Conservation (phyloP, 2,888 invertebrate genomes). For the Caenorhabditis doughertyi region DNA sequence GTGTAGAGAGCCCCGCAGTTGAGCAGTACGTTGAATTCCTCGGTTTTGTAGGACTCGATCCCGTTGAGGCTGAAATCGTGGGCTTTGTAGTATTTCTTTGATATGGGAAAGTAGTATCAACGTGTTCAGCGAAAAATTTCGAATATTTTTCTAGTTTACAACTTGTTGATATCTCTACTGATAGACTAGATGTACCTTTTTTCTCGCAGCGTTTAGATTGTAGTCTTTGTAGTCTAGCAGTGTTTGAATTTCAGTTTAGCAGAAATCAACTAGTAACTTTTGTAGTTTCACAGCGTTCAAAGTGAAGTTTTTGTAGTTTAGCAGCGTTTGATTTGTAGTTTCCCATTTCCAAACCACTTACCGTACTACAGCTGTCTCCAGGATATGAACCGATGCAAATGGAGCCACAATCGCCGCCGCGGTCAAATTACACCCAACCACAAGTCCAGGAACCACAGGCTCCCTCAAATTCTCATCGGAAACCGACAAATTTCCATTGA, state of each 20-base stretch:
- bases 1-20: slow-evolving; percentile 69
- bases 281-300: too few relatives aligned
- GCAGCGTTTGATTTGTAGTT: not conserved
- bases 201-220: too few relatives aligned
- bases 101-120: too few relatives aligned
- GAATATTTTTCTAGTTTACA: too few relatives aligned
- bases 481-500: slow-evolving; percentile 68
- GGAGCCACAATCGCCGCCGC: slow-evolving; percentile 71
- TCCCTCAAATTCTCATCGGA: slow-evolving; percentile 38
- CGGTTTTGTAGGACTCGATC: slow-evolving; percentile 55
- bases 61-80: slow-evolving; percentile 50
- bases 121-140: too few relatives aligned
- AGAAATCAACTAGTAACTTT: too few relatives aligned
- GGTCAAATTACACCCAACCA: slow-evolving; percentile 64
- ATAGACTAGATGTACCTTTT: too few relatives aligned
- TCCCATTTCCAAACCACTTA: not conserved
- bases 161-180: too few relatives aligned
- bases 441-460: slow-evolving; percentile 59
- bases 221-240: too few relatives aligned
- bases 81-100: too few relatives aligned
- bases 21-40: slow-evolving; percentile 68
- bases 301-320: too few relatives aligned
- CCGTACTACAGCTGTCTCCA: slow-evolving; percentile 58
- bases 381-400: slow-evolving; percentile 67
- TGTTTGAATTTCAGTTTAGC: too few relatives aligned